These are phyloP conservation scores for Uria aalge DNA, from an alignment of 2,113 vertebrate species.

Conservation along the genomic window DNA sequence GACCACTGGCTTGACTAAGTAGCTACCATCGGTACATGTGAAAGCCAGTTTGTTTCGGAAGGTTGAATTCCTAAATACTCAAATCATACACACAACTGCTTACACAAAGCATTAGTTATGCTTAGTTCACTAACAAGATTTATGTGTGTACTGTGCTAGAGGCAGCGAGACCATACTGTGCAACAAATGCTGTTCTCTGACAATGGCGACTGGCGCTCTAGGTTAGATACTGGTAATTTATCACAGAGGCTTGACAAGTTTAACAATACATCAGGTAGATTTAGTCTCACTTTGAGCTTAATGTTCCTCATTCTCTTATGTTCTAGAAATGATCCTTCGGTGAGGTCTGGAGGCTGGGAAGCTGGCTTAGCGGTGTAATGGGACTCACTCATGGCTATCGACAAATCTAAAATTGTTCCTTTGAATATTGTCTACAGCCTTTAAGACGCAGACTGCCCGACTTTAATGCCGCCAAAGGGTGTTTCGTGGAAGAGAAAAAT, in stretches of 20 bases:
- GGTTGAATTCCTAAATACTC: background rate
- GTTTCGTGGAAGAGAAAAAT: background rate
- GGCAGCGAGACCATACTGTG: background rate
- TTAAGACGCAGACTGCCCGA: constrained; percentile 39
- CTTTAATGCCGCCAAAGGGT: constrained; percentile 31
- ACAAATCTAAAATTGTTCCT: constrained; percentile 40
- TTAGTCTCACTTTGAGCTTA: constrained; percentile 22
- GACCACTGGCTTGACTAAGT: background rate
- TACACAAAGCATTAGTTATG: constrained; percentile 18
- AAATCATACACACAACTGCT: background rate
- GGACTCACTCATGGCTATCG: background rate
- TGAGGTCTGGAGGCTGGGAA: background rate
- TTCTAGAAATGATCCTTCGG: constrained; percentile 20
- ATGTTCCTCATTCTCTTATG: constrained; percentile 34
- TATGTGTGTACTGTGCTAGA: background rate
- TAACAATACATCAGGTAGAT: constrained; percentile 24
- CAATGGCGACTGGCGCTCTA: fast-evolving
- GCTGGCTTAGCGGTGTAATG: constrained; percentile 46
- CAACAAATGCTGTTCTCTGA: background rate
- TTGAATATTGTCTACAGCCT: constrained; percentile 52
- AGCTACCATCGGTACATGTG: fast-evolving
- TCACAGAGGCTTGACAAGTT: constrained; percentile 24
- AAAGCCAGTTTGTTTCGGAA: background rate
- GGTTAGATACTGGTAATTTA: background rate
- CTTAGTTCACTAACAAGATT: constrained; percentile 14